Percentiles rank a stretch among this genome's conserved stretches.
phyloP scores from a whole-genome alignment of 2,888 invertebrate genomes.

The Dryobota labecula region DNA sequence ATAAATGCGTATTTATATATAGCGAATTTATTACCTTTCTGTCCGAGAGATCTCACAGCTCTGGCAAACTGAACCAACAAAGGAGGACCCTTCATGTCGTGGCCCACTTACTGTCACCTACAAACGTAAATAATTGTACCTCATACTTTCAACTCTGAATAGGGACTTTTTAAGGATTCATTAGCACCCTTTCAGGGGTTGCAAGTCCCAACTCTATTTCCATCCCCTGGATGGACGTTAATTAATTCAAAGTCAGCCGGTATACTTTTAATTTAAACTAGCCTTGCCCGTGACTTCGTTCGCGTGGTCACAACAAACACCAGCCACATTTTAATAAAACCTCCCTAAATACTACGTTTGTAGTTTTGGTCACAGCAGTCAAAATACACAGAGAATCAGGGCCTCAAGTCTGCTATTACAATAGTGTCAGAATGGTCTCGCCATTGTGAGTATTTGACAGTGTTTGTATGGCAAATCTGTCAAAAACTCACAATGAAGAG shows the following conservation, averaged over 20 bases:
- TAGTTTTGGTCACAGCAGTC: no score
- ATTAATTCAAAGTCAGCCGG: background rate
- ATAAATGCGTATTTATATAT: background rate
- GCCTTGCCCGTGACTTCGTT: no score
- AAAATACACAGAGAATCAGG: no score
- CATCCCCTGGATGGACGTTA: background rate
- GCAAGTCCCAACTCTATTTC: background rate
- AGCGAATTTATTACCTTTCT: background rate
- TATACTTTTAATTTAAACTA: background rate
- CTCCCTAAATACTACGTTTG: no score
- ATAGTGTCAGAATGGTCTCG: no score
- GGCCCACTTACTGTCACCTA: background rate
- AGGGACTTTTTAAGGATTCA: background rate
- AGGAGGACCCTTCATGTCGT: conserved; percentile 9
- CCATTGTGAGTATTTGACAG: no score
- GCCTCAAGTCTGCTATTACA: no score
- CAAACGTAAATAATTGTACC: conserved; percentile 14
- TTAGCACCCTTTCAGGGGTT: background rate
- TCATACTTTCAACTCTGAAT: background rate
- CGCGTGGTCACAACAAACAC: no score
- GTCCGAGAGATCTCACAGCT: conserved; percentile 3
- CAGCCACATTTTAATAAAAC: no score
- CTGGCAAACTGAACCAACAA: background rate
- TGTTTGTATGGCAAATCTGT: no score
- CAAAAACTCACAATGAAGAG: no score